Conservation (phyloP, 2,113 vertebrate species). For the Cyanoramphus novaezelandiae region DNA sequence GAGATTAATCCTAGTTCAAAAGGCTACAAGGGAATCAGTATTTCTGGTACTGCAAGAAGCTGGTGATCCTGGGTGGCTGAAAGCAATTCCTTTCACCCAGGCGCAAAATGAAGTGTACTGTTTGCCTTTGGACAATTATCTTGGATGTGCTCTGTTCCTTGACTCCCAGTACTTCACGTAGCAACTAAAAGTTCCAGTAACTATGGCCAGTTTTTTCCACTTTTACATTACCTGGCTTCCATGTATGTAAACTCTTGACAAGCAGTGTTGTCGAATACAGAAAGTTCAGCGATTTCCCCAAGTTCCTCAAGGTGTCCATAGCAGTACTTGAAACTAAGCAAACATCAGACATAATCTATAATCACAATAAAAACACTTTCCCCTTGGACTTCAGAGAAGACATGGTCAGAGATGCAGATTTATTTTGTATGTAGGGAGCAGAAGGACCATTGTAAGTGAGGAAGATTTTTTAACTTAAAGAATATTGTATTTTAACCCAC, state of each 20-base stretch:
- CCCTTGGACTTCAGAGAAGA: neutral
- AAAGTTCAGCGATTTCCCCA: neutral
- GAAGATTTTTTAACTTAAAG: neutral
- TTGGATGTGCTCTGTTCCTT: neutral
- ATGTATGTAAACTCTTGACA: neutral
- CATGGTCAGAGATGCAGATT: neutral
- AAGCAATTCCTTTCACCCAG: neutral
- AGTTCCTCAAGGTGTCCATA: neutral
- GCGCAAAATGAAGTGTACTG: neutral
- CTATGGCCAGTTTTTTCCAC: neutral
- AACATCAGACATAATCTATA: neutral
- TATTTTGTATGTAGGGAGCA: neutral
- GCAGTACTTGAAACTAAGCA: neutral
- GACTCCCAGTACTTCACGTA: neutral
- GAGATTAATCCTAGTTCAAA: neutral
- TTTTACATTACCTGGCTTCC: neutral
- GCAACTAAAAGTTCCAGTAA: neutral
- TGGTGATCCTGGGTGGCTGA: neutral
- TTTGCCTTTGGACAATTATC: neutral
- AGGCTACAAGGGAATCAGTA: neutral
- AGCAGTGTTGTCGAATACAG: neutral
- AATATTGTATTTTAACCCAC: too few relatives aligned
- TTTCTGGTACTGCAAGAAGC: neutral
- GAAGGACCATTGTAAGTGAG: neutral
- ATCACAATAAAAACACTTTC: neutral